Conservation (phyloP, 2,797 vertebrate genomes). For the Malacoctenus gilli region DNA sequence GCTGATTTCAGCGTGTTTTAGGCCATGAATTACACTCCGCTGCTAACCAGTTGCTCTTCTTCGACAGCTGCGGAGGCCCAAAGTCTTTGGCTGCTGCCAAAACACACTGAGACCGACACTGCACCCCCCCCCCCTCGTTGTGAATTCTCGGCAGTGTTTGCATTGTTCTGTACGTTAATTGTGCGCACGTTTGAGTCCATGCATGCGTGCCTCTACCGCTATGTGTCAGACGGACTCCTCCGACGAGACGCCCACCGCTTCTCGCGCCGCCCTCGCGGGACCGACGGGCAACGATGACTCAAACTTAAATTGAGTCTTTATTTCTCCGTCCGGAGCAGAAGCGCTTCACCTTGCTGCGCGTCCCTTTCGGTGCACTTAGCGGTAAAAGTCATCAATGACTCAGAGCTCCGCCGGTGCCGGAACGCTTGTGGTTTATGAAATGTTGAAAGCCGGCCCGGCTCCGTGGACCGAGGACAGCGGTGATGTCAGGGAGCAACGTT, state of each 20-base stretch:
- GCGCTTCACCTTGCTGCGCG: conserved; percentile 31
- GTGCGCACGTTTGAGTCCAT: conserved; percentile 7
- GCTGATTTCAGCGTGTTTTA: conserved; percentile 7
- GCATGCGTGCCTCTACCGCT: conserved; percentile 6
- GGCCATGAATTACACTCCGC: conserved; percentile 20
- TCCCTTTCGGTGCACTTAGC: conserved; percentile 52
- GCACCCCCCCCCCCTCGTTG: neutral
- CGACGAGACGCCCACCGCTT: conserved; percentile 67
- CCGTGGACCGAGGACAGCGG: conserved; percentile 15
- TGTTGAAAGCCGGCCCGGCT: conserved; percentile 30
- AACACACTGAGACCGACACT: conserved; percentile 31
- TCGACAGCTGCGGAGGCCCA: conserved; percentile 60
- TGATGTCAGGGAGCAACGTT: conserved; percentile 15
- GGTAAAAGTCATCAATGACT: conserved; percentile 59
- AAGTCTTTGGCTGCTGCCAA: conserved; percentile 46
- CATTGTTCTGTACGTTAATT: conserved; percentile 35
- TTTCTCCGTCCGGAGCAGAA: conserved; percentile 33
- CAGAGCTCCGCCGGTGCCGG: conserved; percentile 41
- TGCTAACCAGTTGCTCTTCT: conserved; percentile 60
- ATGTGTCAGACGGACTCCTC: conserved; percentile 67
- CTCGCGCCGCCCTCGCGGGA: conserved; percentile 67
- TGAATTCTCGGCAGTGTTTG: conserved; percentile 1
- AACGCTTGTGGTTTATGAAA: conserved; percentile 21
- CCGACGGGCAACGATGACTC: conserved; percentile 68
- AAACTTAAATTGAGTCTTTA: conserved; percentile 48